Base-by-base conservation (phyloP, 2,113 vertebrate genomes). In the Cepphus grylle region DNA sequence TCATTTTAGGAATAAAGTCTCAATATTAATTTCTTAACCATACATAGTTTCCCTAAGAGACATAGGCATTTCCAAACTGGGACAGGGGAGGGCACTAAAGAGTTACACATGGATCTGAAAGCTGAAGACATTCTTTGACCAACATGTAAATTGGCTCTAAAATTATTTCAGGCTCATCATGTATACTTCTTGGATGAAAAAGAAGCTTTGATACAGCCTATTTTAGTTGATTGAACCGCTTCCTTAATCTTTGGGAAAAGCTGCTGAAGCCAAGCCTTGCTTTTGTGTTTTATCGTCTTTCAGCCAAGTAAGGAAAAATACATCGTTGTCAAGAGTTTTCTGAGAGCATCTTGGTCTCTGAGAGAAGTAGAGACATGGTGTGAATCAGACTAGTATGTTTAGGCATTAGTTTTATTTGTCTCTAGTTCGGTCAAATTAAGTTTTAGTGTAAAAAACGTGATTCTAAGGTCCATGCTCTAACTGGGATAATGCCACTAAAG, bases 11-110 rank as follows among this genome's bases (percentile, higher is more conserved):
- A 82, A 42, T 21, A 92, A 94, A 84, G 19, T 42, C 72, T 38
- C 40, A 29, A 7, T 69, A 62, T 42, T 79, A 7, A 89, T 81
- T 95, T 70, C 61, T 69, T 83, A 74, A 69, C 56, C 30, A 49
- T 13, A 40, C 32, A 23, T 19, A 25, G 45, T 83, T 90, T 93
- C 63, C 62, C 74, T 45, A 32, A 9, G 27, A 85, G 73, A 58
- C 1, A 5, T 2, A 29, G 55, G 53, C 72, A 90, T 93, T 98
- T 94, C 88, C 94, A 67, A 62, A 81, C 66, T 63, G 34, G 19
- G 80, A 94, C 97, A 97, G 94, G 73, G 61, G 97, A 98, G 97
- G 97, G 97, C 98, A 97, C 96, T 97, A 89, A 96, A 97, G 97
- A 98, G 97, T 97, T 95, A 90, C 50, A 61, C 65, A 85, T n/a